A percentile compares a stretch with the other conserved stretches of the same genome.
Conservation (phyloP, 2,113 vertebrate species). For the Poicephalus meyeri region DNA sequence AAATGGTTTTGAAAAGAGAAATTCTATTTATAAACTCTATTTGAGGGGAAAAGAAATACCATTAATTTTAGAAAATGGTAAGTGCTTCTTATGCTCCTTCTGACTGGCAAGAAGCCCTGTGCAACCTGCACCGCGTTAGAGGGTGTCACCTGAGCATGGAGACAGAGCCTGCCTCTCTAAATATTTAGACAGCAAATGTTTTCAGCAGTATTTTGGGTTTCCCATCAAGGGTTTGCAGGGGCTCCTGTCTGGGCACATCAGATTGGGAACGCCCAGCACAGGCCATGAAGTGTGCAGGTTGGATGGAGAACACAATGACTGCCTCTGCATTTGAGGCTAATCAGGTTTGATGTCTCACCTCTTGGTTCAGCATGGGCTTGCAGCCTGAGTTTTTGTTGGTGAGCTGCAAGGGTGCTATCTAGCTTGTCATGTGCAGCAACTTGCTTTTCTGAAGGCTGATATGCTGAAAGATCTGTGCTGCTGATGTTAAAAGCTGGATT, state of each 20-base stretch:
- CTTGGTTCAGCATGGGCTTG: slow-evolving; percentile 82
- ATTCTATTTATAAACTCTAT: too few relatives aligned
- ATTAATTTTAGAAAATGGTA: too few relatives aligned
- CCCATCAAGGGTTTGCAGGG: slow-evolving; percentile 17
- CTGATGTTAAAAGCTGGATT: slow-evolving; percentile 86
- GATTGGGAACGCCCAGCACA: slow-evolving; percentile 70
- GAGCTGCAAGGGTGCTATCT: slow-evolving; percentile 89
- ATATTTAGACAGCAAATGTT: neutral
- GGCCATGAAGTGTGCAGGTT: slow-evolving; percentile 63
- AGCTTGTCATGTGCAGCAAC: slow-evolving; percentile 86
- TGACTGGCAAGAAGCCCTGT: neutral
- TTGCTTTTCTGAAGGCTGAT: slow-evolving; percentile 78
- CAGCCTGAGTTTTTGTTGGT: slow-evolving; percentile 83
- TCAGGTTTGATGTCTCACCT: slow-evolving; percentile 91
- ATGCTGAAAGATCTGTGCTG: slow-evolving; percentile 78
- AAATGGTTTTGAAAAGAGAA: too few relatives aligned
- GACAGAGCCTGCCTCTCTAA: fast-evolving
- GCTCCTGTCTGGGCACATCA: slow-evolving; percentile 68
- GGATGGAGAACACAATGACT: slow-evolving; percentile 76
- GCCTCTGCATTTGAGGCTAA: slow-evolving; percentile 82
- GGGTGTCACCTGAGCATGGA: neutral
- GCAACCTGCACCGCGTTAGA: fast-evolving
- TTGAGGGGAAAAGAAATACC: too few relatives aligned
- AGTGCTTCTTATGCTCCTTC: fast-evolving
- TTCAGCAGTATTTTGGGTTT: neutral